Evolutionary conservation across 1,140 invertebrate species (phyloP).

Genomic region (Drosophila lacertosa): DNA sequence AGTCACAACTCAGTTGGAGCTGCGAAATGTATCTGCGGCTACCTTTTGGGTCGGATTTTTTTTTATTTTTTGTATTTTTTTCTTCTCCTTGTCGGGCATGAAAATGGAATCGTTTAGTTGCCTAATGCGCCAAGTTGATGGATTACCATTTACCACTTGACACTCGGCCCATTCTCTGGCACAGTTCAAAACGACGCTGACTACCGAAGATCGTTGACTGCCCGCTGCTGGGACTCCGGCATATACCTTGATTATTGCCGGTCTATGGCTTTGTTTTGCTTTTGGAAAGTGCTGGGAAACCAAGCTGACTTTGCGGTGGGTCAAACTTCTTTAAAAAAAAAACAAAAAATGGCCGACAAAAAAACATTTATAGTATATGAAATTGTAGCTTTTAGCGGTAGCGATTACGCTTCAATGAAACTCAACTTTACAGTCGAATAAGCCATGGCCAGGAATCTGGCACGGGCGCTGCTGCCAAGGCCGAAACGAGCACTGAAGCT

Average conservation of each 20-base stretch:
- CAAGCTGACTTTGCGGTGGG: slow-evolving; percentile 40
- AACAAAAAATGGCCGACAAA: slow-evolving; percentile 34
- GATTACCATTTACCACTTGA: slow-evolving; percentile 57
- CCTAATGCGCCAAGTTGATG: slow-evolving; percentile 82
- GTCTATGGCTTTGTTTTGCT: slow-evolving; percentile 2
- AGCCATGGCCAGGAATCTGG: slow-evolving; percentile 42
- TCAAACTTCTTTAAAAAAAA: slow-evolving; percentile 18
- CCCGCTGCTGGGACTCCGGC: slow-evolving; percentile 60
- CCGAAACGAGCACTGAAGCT: slow-evolving; percentile 56
- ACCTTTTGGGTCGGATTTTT: slow-evolving; percentile 46
- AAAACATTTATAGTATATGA: slow-evolving; percentile 27
- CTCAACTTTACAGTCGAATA: background rate
- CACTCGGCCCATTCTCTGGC: slow-evolving; percentile 20
- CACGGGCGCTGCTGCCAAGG: slow-evolving; percentile 70
- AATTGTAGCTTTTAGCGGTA: slow-evolving; percentile 48
- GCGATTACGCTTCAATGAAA: slow-evolving; percentile 39
- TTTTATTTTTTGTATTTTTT: slow-evolving; percentile 7
- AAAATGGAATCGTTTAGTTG: slow-evolving; percentile 77
- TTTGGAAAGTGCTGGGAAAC: slow-evolving; percentile 42
- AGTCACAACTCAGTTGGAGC: slow-evolving; percentile 47
- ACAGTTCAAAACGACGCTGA: slow-evolving; percentile 13
- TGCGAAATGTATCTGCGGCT: slow-evolving; percentile 76
- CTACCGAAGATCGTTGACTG: slow-evolving; percentile 26
- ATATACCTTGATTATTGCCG: slow-evolving; percentile 39
- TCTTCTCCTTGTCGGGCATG: slow-evolving; percentile 24